These are phyloP conservation scores for Julus scanicus DNA, from an alignment of 2,888 invertebrate species.

Conservation along the genomic window DNA sequence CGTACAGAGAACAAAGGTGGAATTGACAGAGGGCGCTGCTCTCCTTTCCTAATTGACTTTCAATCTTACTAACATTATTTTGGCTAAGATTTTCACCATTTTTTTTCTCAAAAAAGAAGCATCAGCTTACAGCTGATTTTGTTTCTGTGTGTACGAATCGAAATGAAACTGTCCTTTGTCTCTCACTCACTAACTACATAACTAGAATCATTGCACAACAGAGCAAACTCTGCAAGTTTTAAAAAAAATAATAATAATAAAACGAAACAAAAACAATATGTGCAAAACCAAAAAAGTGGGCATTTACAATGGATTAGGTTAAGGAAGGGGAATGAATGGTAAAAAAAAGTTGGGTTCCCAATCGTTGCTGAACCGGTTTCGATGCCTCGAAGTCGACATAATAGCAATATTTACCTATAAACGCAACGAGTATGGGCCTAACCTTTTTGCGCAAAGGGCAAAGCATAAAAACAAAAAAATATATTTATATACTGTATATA, in stretches of 20 bases:
- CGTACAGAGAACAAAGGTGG: not conserved
- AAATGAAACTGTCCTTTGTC: not conserved
- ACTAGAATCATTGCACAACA: conserved; percentile 40
- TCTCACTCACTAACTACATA: not conserved
- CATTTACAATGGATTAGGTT: conserved; percentile 30
- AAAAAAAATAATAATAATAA: not conserved
- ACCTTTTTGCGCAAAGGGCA: not conserved
- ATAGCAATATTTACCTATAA: not conserved
- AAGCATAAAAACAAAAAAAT: conserved; percentile 51
- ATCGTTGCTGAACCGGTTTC: conserved; percentile 14
- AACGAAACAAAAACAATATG: conserved; percentile 22
- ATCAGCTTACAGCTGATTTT: not conserved
- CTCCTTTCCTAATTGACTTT: not conserved
- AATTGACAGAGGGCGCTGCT: not conserved
- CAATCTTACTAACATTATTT: not conserved
- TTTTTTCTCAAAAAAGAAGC: not conserved
- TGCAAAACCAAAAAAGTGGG: conserved; percentile 41
- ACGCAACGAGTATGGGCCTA: not conserved
- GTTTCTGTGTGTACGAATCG: not conserved
- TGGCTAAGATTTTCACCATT: not conserved
- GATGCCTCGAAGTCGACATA: not conserved
- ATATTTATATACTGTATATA: conserved; percentile 54
- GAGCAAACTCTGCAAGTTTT: conserved; percentile 16
- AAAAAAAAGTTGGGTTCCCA: not conserved
- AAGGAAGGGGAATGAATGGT: not conserved